A percentile compares a stretch with the other conserved stretches of the same genome.
These are phyloP conservation scores for Noctua janthina DNA, from an alignment of 2,888 invertebrate species.

Conservation along the genomic window DNA sequence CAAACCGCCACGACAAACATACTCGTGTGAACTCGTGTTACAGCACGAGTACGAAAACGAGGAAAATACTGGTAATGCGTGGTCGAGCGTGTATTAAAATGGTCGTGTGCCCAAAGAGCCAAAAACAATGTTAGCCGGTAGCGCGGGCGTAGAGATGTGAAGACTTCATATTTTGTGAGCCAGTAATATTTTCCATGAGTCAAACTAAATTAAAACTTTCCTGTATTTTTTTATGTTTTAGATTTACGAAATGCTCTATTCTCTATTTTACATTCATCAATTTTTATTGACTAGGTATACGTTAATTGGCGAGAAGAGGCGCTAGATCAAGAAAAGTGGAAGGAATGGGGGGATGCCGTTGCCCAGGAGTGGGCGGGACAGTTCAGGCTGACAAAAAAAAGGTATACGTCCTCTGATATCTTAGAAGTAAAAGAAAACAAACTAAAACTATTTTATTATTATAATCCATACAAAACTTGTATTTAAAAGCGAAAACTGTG, in stretches of 20 bases:
- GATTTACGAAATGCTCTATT: not conserved
- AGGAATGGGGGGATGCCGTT: no score
- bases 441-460: no score
- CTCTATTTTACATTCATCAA: not conserved
- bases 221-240: not conserved
- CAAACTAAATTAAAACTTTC: not conserved
- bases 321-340: no score
- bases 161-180: not conserved
- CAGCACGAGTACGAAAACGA: constrained; percentile 24
- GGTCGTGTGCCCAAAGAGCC: constrained; percentile 34
- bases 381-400: no score
- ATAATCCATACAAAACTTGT: not conserved
- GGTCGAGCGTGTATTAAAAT: constrained; percentile 47
- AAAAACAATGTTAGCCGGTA: constrained; percentile 50
- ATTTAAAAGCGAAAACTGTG: not conserved
- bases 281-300: not conserved
- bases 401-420: not conserved
- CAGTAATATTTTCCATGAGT: not conserved
- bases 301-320: no score
- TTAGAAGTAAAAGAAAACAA: not conserved
- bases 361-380: no score
- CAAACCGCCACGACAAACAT: constrained; percentile 49
- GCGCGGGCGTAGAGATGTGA: constrained; percentile 25
- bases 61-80: constrained; percentile 33
- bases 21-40: constrained; percentile 43